Evolutionary conservation across 2,888 invertebrate species (phyloP).

Genomic region (Polyommatus iphigenia): DNA sequence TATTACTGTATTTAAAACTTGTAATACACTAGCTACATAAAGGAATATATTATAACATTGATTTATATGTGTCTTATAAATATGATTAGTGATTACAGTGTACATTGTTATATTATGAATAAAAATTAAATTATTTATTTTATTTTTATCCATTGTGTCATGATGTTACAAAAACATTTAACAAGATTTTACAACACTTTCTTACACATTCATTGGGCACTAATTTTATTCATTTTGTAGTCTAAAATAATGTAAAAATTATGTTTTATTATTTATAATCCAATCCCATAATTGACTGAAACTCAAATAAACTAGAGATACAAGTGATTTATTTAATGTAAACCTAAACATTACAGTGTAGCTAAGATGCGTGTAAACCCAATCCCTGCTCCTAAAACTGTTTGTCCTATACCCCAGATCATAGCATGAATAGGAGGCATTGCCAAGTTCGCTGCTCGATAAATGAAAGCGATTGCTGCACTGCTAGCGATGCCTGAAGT

Average conservation of each 20-base stretch:
- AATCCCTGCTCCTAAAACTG: slow-evolving; percentile 91
- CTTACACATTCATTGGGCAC: slow-evolving; percentile 12
- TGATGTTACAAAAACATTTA: not conserved
- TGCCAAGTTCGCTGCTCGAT: slow-evolving; percentile 91
- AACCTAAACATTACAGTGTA: slow-evolving; percentile 83
- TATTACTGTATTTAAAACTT: not conserved
- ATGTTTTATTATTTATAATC: not conserved
- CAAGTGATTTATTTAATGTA: not conserved
- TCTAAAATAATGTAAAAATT: not conserved
- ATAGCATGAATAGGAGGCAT: slow-evolving; percentile 96
- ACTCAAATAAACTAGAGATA: not conserved
- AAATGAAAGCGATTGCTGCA: slow-evolving; percentile 96
- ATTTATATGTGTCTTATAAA: not conserved
- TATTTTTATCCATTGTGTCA: not conserved
- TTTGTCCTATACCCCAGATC: slow-evolving; percentile 97
- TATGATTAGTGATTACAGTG: no score
- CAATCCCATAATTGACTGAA: slow-evolving; percentile 43
- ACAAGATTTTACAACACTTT: not conserved
- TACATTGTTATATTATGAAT: not conserved
- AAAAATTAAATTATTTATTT: not conserved
- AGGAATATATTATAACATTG: not conserved
- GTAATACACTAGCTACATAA: not conserved
- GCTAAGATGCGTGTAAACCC: slow-evolving; percentile 96
- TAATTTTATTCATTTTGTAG: not conserved
- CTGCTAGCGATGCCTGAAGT: slow-evolving; percentile 94